Evolutionary conservation across 2,797 vertebrate species (phyloP), one percentile per base, ranked within the genome.

Genomic region (Onychomys arenicola): DNA sequence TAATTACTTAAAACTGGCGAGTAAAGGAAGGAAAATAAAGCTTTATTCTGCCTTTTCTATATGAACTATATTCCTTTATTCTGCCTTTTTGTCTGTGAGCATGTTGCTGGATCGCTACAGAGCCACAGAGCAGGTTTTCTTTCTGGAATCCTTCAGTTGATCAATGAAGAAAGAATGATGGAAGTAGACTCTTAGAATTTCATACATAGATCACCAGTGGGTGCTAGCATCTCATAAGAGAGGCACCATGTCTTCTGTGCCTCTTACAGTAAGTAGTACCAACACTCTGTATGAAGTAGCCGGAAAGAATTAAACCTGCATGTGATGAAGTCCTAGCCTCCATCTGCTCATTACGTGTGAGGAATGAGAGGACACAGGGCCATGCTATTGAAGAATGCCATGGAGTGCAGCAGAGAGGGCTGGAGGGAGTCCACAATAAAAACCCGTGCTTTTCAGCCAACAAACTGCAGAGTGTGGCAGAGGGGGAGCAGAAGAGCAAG

Each of bases 1-100:
- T 40, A 40, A 52, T 96, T 75, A 65, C 23, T 87, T 65, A 94
- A 93, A 92, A 95, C 85, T 87, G 25, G n/a, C 73, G 6, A 83
- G 71, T 67, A 78, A 90, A 90, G 10, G 32, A 2, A 2, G 9
- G 46, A 34, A 59, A 77, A 8, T 29, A 40, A 43, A 92, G 27
- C 29, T 81, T 82, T 94, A 9, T 73, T 84, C 61, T 89, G 29
- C 57, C 34, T 90, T 94, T 92, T 91, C 43, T 84, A 0, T 40
- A 37, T 85, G 34, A 88, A 55, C 13, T 76, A 25, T 14, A 14
- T 76, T 76, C 40, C 25, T 46, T 76, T 76, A 76, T 76, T 46
- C 43, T 78, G 7, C 29, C 76, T 77, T 65, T 80, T 63, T 21
- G 16, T 63, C 0, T 84, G 29, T 46, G 10, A 21, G 5, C 69